phyloP scores from a whole-genome alignment of 2,113 vertebrate genomes.

The Rhombomys opimus region DNA sequence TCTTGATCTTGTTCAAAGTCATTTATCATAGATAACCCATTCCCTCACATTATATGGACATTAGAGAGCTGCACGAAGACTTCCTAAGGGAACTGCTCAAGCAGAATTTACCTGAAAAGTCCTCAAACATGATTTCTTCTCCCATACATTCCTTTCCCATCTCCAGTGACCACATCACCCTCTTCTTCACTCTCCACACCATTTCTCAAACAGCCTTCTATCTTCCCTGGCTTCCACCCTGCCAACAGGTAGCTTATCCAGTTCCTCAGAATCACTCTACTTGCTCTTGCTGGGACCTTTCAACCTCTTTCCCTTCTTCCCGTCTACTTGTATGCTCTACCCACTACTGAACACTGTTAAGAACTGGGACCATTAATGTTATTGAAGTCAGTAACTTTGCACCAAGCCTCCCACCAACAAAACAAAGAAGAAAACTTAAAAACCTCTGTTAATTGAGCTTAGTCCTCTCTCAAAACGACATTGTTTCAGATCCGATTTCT shows the following conservation, averaged over 20 bases:
- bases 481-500: constrained; percentile 16
- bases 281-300: constrained; percentile 45
- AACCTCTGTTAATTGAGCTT: constrained; percentile 1
- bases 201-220: not conserved
- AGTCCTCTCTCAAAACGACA: constrained; percentile 24
- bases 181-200: not conserved
- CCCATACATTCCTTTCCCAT: constrained; percentile 27
- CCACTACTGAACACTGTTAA: constrained; percentile 20
- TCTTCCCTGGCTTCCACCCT: not conserved
- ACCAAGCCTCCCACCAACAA: not conserved
- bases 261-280: not conserved
- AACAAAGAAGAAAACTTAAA: not conserved
- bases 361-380: constrained; percentile 39
- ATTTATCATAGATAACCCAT: not conserved
- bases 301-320: constrained; percentile 37
- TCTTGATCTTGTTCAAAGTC: constrained; percentile 13
- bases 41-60: not conserved
- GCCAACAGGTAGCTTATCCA: not conserved
- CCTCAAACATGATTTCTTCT: not conserved
- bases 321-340: not conserved
- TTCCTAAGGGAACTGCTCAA: not conserved
- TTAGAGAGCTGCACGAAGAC: constrained; percentile 15
- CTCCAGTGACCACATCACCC: not conserved
- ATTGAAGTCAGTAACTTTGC: constrained; percentile 57
- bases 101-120: constrained; percentile 54